Percentiles rank a stretch among this genome's conserved stretches.
These are phyloP conservation scores for Shargacucullia verbasci DNA, from an alignment of 2,888 invertebrate species.

Conservation along the genomic window DNA sequence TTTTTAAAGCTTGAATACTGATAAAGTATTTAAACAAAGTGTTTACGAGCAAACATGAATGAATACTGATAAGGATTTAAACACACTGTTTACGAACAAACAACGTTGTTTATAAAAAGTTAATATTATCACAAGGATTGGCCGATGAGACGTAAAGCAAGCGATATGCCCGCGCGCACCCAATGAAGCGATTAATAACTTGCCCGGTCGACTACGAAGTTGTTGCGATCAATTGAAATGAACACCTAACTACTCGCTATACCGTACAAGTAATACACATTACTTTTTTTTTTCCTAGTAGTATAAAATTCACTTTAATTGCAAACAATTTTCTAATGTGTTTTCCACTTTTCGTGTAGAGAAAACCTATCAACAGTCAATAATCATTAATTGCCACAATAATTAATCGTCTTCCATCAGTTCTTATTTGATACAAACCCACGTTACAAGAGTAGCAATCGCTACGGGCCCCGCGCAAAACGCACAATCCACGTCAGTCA, in stretches of 20 bases:
- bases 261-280: constrained; percentile 16
- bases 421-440: no score
- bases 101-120: constrained; percentile 11
- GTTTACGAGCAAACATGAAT: constrained; percentile 19
- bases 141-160: constrained; percentile 15
- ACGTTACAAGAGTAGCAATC: no score
- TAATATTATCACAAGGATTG: constrained; percentile 40
- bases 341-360: background rate
- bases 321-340: background rate
- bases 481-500: no score
- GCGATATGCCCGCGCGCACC: constrained; percentile 49
- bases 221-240: constrained; percentile 45
- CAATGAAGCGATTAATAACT: constrained; percentile 61
- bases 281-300: constrained; percentile 9
- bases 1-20: constrained; percentile 5
- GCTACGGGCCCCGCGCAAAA: no score
- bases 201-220: constrained; percentile 46
- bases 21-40: constrained; percentile 3
- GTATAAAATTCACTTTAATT: no score
- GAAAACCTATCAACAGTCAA: background rate
- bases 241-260: constrained; percentile 42
- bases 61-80: background rate
- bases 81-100: constrained; percentile 21
- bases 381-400: no score
- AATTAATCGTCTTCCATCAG: no score